Base-by-base conservation (phyloP, 2,888 invertebrate species). In the Ethmia dodecea region DNA sequence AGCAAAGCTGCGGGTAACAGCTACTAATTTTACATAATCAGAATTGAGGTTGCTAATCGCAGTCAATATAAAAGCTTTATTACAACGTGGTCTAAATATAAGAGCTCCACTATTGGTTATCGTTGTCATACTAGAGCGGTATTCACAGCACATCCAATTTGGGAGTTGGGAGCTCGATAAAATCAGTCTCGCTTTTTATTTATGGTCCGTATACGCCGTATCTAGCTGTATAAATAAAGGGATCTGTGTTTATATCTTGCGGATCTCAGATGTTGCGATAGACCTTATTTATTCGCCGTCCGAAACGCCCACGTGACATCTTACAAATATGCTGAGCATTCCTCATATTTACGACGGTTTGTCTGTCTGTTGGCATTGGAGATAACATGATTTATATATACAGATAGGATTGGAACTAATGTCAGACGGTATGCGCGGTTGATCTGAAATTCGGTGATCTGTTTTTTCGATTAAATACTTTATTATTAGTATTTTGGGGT, bases 151-250 rank as follows among this genome's bases (percentile, higher is more conserved):
- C 33, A 48, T 43, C 61, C 64, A 64, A 65, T 67, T 69, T 69
- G 56, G 62, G 60, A 49, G 49, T 63, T 51, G 51, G 18, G 31
- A 34, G 18, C 14, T 29, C 24, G 68, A 69, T 69, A 67, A 50
- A 40, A 69, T 68, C 67, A 54, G 60, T 69, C 67, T 68, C 58
- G 50, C 58, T 66, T 73, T 73, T 74, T 72, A 74, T 75, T 74
- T 74, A 73, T 68, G 61, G 50, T 34, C 43, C 48, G 59, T 56
- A 61, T 62, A 63, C 70, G 64, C 57, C 56, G 62, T 59, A 67
- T 66, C 64, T 69, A 69, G 60, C 55, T 52, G 55, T 62, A 68
- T 71, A 68, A 69, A 67, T 69, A 65, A 67, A 56, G 56, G 52
- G 54, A 69, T 69, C 68, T 69, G 63, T 62, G 49, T 55, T 54